These are phyloP conservation scores for Gambusia holbrooki DNA, from an alignment of 2,113 vertebrate species.

Conservation along the genomic window DNA sequence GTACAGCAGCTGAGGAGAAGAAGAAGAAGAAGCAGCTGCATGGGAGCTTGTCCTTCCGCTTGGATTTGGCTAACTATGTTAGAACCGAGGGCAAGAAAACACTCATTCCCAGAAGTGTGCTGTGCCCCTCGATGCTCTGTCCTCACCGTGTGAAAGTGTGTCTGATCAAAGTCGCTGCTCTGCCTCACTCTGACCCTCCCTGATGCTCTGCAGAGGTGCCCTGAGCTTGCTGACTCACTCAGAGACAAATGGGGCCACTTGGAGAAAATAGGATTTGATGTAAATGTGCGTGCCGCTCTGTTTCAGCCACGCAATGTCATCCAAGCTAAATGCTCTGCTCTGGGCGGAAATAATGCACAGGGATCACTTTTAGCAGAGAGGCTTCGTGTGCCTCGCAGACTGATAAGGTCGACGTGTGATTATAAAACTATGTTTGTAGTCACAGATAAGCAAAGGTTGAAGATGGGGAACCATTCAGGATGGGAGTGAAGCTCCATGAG, in stretches of 20 bases:
- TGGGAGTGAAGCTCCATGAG: background rate
- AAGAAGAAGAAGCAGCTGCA: constrained; percentile 29
- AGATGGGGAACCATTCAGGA: constrained; percentile 26
- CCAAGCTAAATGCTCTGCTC: constrained; percentile 28
- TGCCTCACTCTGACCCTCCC: constrained; percentile 60
- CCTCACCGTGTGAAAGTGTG: constrained; percentile 17
- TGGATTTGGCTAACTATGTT: constrained; percentile 68
- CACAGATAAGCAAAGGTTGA: constrained; percentile 32
- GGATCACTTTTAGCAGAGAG: constrained; percentile 28
- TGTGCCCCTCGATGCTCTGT: constrained; percentile 35
- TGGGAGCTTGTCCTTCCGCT: constrained; percentile 51
- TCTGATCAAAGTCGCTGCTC: constrained; percentile 50
- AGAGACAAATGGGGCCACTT: constrained; percentile 66
- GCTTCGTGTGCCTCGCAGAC: background rate
- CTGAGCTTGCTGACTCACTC: constrained; percentile 72
- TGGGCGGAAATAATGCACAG: constrained; percentile 16
- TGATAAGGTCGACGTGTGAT: constrained; percentile 34
- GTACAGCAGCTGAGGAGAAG: constrained; percentile 30
- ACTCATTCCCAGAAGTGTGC: constrained; percentile 17
- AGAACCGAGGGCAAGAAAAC: constrained; percentile 51
- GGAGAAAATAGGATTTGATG: constrained; percentile 66
- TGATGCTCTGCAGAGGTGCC: constrained; percentile 64
- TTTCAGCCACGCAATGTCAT: constrained; percentile 46
- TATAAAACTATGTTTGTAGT: constrained; percentile 32
- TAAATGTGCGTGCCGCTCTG: constrained; percentile 52